Evolutionary conservation across 1,140 invertebrate genomes (phyloP).

Genomic region (Drosophila obscura): DNA sequence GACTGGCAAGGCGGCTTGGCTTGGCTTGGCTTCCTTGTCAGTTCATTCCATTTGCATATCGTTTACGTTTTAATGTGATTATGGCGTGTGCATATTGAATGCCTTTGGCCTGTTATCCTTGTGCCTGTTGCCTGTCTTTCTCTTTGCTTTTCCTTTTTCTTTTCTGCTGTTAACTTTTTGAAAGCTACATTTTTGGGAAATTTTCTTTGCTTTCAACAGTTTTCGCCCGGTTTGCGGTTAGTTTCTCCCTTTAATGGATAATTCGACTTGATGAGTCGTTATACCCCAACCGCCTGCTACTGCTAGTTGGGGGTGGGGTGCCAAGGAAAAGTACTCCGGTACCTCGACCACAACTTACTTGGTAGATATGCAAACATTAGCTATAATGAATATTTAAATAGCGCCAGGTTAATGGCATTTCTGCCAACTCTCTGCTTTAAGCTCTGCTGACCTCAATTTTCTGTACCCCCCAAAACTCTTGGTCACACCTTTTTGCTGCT

Average conservation of each 20-base stretch:
- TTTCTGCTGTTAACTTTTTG: constrained; percentile 52
- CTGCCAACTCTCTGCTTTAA: constrained; percentile 11
- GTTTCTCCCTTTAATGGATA: constrained; percentile 35
- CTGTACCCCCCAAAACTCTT: background rate
- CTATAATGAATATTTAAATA: constrained; percentile 62
- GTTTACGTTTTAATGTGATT: constrained; percentile 82
- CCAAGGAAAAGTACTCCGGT: background rate
- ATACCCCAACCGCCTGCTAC: background rate
- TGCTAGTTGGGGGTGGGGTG: no score
- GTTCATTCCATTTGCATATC: constrained; percentile 80
- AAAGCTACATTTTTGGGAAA: constrained; percentile 44
- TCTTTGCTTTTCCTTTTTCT: constrained; percentile 14
- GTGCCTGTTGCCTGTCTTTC: constrained; percentile 3
- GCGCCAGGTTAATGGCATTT: constrained; percentile 41
- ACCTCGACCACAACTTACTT: no score
- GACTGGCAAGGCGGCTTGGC: constrained; percentile 17
- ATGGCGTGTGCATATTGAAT: constrained; percentile 80
- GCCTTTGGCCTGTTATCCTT: constrained; percentile 50
- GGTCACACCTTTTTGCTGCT: constrained; percentile 51
- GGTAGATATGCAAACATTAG: constrained; percentile 27
- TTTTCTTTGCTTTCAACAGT: constrained; percentile 25
- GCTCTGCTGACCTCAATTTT: constrained; percentile 39
- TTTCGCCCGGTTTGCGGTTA: constrained; percentile 41
- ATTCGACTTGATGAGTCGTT: constrained; percentile 25
- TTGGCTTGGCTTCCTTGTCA: constrained; percentile 69